Evolutionary conservation across 1,140 invertebrate species (phyloP), one percentile per base, ranked within the genome.

Genomic region (Proctacanthus coquilletti): DNA sequence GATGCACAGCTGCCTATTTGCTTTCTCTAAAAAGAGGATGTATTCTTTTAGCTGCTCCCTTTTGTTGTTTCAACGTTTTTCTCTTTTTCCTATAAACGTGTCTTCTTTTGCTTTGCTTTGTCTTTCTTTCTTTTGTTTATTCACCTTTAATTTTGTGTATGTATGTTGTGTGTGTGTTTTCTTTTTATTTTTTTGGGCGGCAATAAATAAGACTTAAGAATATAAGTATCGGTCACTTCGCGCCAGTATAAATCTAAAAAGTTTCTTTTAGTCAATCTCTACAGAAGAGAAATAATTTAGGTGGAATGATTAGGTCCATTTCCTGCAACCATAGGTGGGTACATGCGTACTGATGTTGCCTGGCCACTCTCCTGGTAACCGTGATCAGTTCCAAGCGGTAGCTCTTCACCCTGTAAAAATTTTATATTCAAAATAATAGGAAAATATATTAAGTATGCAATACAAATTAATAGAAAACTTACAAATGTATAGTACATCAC

Each of bases 261-360:
- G n/a, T n/a, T n/a, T n/a, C n/a, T n/a, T n/a, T n/a, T n/a, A n/a
- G n/a, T n/a, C n/a, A n/a, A n/a, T n/a, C n/a, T n/a, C n/a, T n/a
- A n/a, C n/a, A n/a, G n/a, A n/a, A n/a, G n/a, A n/a, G n/a, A n/a
- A n/a, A n/a, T 27, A 13, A 27, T 17, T 32, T 32, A 32, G 13
- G 30, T 32, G 30, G 30, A 32, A 32, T 32, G 30, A 32, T 5
- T 32, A 6, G 30, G 30, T 13, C 30, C 30, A 32, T 32, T 32
- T 32, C 30, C 30, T 6, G 30, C 5, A 6, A 13, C 5, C 30
- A 32, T 32, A 5, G 30, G 17, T 5, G 6, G 10, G 13, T 32
- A 32, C 10, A 32, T 32, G 5, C 30, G 30, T 8, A 5, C 9
- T 5, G 5, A 5, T 32, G 5, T 13, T 5, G 30, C 10, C 5